phyloP scores from a whole-genome alignment of 2,113 vertebrate genomes.

The Pluvianellus socialis region DNA sequence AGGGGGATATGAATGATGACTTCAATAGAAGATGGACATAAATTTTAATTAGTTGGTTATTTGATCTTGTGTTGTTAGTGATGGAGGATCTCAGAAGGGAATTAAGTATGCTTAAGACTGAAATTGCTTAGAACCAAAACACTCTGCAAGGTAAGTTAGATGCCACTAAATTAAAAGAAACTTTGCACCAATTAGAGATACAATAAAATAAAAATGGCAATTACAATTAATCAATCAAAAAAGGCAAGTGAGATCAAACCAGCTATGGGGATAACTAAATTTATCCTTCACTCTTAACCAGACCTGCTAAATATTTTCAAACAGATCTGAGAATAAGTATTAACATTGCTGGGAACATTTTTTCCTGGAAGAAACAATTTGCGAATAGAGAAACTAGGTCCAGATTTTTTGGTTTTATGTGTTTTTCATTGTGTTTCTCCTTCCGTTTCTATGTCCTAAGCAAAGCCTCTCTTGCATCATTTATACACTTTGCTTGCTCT shows the following conservation, averaged over 20 bases:
- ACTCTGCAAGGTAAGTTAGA: slow-evolving; percentile 56
- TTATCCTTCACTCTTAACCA: slow-evolving; percentile 8
- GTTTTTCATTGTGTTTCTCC: background rate
- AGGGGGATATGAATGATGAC: slow-evolving; percentile 41
- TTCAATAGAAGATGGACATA: slow-evolving; percentile 68
- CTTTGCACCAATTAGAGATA: slow-evolving; percentile 31
- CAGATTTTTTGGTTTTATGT: background rate
- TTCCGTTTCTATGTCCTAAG: background rate
- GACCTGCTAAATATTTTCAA: background rate
- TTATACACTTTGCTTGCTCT: background rate
- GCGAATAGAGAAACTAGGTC: background rate
- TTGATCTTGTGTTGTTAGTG: slow-evolving; percentile 69
- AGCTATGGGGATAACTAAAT: background rate
- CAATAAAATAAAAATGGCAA: slow-evolving; percentile 26
- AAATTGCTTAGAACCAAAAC: slow-evolving; percentile 65
- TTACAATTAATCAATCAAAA: background rate
- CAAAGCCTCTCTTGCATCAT: slow-evolving; percentile 2
- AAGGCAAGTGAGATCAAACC: background rate
- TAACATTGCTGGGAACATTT: background rate
- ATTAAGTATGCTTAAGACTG: slow-evolving; percentile 73
- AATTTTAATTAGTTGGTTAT: slow-evolving; percentile 75
- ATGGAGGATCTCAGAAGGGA: slow-evolving; percentile 65
- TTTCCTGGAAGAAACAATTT: background rate
- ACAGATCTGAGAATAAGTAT: background rate
- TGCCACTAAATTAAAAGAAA: slow-evolving; percentile 54